phyloP scores from a whole-genome alignment of 1,140 invertebrate genomes.

The Pachypeltis micranthus region DNA sequence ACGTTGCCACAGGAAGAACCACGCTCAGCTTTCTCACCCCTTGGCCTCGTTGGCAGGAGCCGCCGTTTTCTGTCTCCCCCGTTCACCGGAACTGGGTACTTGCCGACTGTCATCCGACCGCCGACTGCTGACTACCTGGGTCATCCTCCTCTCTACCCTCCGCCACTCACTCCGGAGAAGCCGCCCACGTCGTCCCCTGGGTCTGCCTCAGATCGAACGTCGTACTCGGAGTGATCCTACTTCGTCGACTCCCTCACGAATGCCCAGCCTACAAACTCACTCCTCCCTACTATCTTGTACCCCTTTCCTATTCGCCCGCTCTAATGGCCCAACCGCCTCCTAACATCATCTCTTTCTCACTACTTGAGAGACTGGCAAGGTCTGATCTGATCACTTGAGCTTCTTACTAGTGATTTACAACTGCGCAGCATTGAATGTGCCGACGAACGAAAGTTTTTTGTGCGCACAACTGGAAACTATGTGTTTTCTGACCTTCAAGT shows the following conservation, averaged over 20 bases:
- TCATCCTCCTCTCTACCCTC: slow-evolving; percentile 26
- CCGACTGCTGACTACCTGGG: slow-evolving; percentile 28
- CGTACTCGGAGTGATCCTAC: slow-evolving; percentile 36
- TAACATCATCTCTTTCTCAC: too few relatives aligned
- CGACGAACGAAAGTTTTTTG: too few relatives aligned
- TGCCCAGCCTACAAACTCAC: background rate
- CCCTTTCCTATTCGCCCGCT: background rate
- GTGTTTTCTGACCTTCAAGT: too few relatives aligned
- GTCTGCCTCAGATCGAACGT: slow-evolving; percentile 35
- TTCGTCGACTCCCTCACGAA: background rate
- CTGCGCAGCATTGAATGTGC: too few relatives aligned
- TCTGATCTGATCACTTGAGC: too few relatives aligned
- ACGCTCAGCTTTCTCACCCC: slow-evolving; percentile 61
- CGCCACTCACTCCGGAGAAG: slow-evolving; percentile 30
- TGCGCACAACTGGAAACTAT: too few relatives aligned
- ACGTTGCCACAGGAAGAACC: slow-evolving; percentile 35
- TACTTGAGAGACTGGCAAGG: too few relatives aligned
- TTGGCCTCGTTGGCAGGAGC: slow-evolving; percentile 38
- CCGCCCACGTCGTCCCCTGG: slow-evolving; percentile 34
- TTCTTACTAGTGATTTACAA: too few relatives aligned
- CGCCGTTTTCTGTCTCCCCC: slow-evolving; percentile 62
- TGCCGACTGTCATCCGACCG: slow-evolving; percentile 63
- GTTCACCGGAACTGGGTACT: slow-evolving; percentile 64
- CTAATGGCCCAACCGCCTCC: background rate
- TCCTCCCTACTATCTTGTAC: background rate